A percentile compares a stretch with the other conserved stretches of the same genome.
phyloP scores from a whole-genome alignment of 2,797 vertebrate genomes.

The Hypotaenidia okinawae region DNA sequence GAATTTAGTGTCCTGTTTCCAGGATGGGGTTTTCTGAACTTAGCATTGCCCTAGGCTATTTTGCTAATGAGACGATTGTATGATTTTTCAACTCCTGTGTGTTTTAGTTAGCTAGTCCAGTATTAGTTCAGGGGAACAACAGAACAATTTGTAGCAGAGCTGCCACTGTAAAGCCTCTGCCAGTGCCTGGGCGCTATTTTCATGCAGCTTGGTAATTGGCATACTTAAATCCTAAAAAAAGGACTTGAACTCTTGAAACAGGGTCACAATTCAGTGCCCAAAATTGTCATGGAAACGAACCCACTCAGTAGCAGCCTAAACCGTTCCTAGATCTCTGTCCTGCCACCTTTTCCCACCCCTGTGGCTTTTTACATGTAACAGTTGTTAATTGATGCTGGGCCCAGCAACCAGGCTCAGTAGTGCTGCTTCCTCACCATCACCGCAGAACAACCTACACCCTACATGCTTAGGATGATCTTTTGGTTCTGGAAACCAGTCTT shows the following conservation, averaged over 20 bases:
- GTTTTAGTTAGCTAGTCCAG: background rate
- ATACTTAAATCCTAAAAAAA: background rate
- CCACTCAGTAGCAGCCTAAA: background rate
- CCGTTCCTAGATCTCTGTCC: background rate
- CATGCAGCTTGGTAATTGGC: background rate
- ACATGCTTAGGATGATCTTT: background rate
- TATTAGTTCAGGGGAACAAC: background rate
- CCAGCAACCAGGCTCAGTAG: background rate
- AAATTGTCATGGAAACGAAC: conserved; percentile 26
- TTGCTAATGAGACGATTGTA: background rate
- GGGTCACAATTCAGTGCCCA: background rate
- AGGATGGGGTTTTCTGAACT: background rate
- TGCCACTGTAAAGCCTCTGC: background rate
- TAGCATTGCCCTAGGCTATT: background rate
- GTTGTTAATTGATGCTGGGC: background rate
- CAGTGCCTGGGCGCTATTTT: conserved; percentile 26
- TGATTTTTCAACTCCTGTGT: conserved; percentile 2
- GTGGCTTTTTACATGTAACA: background rate
- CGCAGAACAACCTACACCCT: background rate
- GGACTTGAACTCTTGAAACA: conserved; percentile 1
- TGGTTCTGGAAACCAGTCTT: background rate
- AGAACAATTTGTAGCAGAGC: conserved; percentile 19
- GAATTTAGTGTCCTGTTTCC: background rate
- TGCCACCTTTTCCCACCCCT: background rate
- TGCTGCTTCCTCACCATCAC: background rate